phyloP scores from a whole-genome alignment of 2,888 invertebrate genomes.

The Quadroppia sp. region DNA sequence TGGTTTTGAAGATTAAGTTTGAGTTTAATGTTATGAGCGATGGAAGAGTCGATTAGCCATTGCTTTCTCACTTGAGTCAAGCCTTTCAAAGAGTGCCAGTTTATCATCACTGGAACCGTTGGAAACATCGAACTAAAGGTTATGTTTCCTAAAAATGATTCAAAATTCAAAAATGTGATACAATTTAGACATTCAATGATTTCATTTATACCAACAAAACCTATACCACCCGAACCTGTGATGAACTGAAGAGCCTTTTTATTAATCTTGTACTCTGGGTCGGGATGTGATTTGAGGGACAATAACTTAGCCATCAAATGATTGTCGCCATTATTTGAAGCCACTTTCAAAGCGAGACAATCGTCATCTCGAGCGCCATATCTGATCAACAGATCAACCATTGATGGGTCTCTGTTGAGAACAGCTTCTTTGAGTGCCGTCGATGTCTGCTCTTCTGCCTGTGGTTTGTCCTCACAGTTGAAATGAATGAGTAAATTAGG shows the following conservation, averaged over 20 bases:
- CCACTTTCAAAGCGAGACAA: conserved; percentile 68
- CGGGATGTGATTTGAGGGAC: conserved; percentile 78
- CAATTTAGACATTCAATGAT: not conserved
- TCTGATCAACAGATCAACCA: conserved; percentile 71
- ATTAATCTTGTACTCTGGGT: conserved; percentile 88
- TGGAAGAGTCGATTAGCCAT: conserved; percentile 78
- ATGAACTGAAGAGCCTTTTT: conserved; percentile 65
- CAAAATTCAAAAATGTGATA: not conserved
- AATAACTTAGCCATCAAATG: conserved; percentile 71
- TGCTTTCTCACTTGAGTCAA: conserved; percentile 55
- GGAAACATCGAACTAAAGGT: conserved; percentile 77
- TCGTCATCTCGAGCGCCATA: conserved; percentile 80
- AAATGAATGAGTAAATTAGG: conserved; percentile 61
- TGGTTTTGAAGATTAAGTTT: conserved; percentile 64
- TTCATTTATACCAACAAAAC: conserved; percentile 15
- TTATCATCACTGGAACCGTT: conserved; percentile 64
- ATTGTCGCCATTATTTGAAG: conserved; percentile 69
- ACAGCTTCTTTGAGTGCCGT: conserved; percentile 65
- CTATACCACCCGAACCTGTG: conserved; percentile 8
- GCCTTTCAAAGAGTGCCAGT: conserved; percentile 32
- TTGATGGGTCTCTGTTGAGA: conserved; percentile 63
- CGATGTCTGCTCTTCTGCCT: conserved; percentile 43
- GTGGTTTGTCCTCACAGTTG: conserved; percentile 1
- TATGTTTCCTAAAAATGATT: conserved; percentile 47
- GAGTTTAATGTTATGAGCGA: conserved; percentile 77